Evolutionary conservation across 1,140 invertebrate genomes (phyloP), one percentile per base, ranked within the genome.

Genomic region (Drosophila arawakana): DNA sequence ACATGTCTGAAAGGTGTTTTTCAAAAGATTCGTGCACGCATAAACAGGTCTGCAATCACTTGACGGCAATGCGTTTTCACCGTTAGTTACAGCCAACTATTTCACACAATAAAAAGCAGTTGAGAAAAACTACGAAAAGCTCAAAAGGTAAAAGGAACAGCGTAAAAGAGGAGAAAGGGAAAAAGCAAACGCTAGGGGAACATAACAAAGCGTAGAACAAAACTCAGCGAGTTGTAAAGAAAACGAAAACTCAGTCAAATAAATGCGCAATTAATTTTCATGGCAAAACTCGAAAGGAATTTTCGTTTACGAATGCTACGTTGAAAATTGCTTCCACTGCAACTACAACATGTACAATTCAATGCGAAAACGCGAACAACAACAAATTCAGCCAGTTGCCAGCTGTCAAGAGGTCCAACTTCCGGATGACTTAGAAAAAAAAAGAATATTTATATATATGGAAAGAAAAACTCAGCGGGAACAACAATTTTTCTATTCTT

Each of bases 181-280:
- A 52, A 52, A 30, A 52, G 49, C 30, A 35, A 47, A 47, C 15
- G 44, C 44, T 2, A n/a, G 7, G 25, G 21, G 50, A 7, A 34
- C 30, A 54, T 54, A 54, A 37, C 55, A 68, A 68, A 60, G 57
- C 41, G 30, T 44, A 61, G 50, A 76, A 60, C 68, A 61, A 74
- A 76, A 67, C 68, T 66, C 67, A 54, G 58, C 34, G 58, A 81
- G 71, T 81, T 85, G 49, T 71, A 65, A 78, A 59, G 43, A 85
- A 13, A 13, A 43, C 41, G 11, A 43, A 85, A 85, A 81, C 81
- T 86, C 82, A 69, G 76, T 82, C 69, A 83, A 89, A 84, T 88
- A 88, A 89, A 88, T 89, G 83, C 80, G 77, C 84, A 89, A 88
- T 88, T 89, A 89, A 88, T 88, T 88, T 88, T 89, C 80, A 86